Percentiles rank a stretch among this genome's conserved stretches.
Conservation (phyloP, 2,888 invertebrate species). For the Trachelus stipa region DNA sequence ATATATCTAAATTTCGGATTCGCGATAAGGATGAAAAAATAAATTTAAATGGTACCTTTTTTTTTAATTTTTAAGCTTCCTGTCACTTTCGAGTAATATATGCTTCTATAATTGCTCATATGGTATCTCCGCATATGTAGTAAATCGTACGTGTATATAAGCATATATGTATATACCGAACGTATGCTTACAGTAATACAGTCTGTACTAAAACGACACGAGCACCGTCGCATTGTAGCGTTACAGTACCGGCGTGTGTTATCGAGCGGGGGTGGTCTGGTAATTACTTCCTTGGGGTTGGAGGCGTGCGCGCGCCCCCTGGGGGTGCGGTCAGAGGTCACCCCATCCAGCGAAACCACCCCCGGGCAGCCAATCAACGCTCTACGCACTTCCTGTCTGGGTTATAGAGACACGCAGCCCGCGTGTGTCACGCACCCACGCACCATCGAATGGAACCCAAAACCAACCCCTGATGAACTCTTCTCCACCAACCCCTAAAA, state of each 20-base stretch:
- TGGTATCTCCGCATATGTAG: neutral
- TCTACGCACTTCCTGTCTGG: slow-evolving; percentile 53
- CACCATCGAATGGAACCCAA: neutral
- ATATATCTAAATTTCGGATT: neutral
- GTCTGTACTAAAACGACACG: neutral
- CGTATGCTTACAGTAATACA: neutral
- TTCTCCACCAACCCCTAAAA: neutral
- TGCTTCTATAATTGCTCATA: neutral
- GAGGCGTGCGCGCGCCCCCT: slow-evolving; percentile 59
- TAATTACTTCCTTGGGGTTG: slow-evolving; percentile 62
- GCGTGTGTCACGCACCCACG: slow-evolving; percentile 31
- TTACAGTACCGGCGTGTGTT: slow-evolving; percentile 48
- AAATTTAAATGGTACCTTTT: neutral
- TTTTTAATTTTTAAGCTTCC: neutral
- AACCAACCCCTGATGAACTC: neutral
- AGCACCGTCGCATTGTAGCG: neutral
- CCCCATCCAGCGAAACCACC: slow-evolving; percentile 49
- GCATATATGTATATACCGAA: neutral
- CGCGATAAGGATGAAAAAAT: neutral
- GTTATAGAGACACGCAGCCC: slow-evolving; percentile 23
- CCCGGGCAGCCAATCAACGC: slow-evolving; percentile 58
- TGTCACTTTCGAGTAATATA: neutral
- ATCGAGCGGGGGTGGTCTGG: slow-evolving; percentile 60
- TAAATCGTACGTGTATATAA: neutral
- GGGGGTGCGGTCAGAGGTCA: slow-evolving; percentile 62